These are phyloP conservation scores for Hyaena hyaena DNA, from an alignment of 2,113 vertebrate genomes.

Conservation along the genomic window DNA sequence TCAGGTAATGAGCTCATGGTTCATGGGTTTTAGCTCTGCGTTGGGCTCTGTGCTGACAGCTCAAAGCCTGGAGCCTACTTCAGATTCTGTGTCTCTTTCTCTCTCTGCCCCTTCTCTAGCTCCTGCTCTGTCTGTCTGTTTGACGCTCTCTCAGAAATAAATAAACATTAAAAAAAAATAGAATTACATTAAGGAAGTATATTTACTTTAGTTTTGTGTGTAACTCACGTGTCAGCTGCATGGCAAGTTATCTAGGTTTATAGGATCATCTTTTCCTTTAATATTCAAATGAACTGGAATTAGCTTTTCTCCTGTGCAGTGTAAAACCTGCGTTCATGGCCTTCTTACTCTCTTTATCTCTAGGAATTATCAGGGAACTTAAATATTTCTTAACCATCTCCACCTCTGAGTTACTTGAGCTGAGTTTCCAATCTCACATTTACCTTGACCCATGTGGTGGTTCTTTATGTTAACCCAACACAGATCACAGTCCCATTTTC, in stretches of 20 bases:
- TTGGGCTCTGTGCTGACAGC: no score
- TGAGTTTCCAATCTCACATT: background rate
- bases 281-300: background rate
- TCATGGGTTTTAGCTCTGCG: no score
- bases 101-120: no score
- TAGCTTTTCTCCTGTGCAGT: background rate
- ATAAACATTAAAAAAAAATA: no score
- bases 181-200: background rate
- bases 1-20: no score
- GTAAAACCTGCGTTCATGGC: background rate
- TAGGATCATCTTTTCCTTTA: background rate
- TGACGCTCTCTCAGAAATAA: no score
- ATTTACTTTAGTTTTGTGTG: background rate
- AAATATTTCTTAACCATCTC: background rate
- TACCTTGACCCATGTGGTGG: background rate
- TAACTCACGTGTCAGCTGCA: background rate
- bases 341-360: background rate
- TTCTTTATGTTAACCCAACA: slow-evolving; percentile 13
- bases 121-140: no score
- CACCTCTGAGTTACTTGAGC: background rate
- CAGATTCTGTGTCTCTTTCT: no score
- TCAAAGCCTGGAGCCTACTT: no score
- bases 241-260: background rate
- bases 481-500: background rate
- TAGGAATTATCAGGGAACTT: background rate